Evolutionary conservation across 92 coral and sea anemone genomes (phyloP), one percentile per base, ranked within the genome.

Genomic region (Umimayanthus chanpuru): DNA sequence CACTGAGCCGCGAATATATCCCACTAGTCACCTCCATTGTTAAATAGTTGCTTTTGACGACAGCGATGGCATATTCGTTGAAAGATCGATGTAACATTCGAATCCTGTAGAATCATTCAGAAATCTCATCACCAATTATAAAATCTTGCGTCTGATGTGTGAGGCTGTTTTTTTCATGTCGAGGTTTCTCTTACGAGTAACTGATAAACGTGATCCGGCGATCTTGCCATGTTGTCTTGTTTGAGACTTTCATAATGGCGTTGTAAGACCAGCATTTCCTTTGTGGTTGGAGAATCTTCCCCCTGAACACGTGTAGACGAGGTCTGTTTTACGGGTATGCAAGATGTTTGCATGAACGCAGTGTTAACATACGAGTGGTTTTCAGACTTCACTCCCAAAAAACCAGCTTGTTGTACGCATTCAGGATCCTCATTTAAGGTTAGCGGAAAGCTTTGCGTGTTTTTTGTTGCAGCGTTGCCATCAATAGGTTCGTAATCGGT

Each of bases 271-370:
- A 20, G 71, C 25, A 65, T 65, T 65, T 65, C 71, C 25, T 65
- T 26, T 20, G 71, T 65, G 71, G 12, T 65, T 65, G 71, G 71
- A 65, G 71, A 65, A 65, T 65, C 71, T 65, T 65, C 71, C 71
- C n/a, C 71, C 4, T 12, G 16, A 65, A 18, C n/a, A 65, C 26
- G 26, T 65, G 26, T 65, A 65, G 71, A 65, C 26, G 25, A n/a
- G 71, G 26, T 65, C 71, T 65, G 71, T 65, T 65, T 65, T 65
- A 65, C 71, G 25, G 71, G 71, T 18, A n/a, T 23, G 71, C 71
- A 26, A 65, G 71, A 7, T 12, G 71, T 65, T 65, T 65, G 71
- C 9, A 5, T 18, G 26, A 65, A 1, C 71, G 23, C 26, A 65
- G 12, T 4, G 71, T 65, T 65, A 65, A 65, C 26, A 65, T 65